Base-by-base conservation (phyloP, 1,140 invertebrate species). In the Brachionus calyciflorus region DNA sequence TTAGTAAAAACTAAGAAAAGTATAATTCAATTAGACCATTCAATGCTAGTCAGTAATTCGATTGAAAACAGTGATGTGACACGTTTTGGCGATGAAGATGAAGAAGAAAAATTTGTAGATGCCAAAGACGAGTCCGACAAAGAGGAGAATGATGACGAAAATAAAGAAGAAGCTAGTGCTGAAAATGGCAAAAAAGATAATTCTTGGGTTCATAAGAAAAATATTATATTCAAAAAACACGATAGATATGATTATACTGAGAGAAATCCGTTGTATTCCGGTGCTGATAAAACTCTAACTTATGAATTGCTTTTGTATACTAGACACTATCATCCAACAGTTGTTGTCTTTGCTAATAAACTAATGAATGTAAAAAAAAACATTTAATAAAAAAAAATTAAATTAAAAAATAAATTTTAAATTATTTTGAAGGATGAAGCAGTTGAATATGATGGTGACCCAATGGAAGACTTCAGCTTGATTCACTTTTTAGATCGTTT, bases 401-500 rank as follows among this genome's bases (percentile, higher is more conserved):
- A 10, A 26, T 30, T 24, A 12, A 19, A 37, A 63, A 41, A 33
- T 51, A n/a, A n/a, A n/a, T n/a, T n/a, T n/a, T n/a, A n/a, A n/a
- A n/a, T n/a, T n/a, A n/a, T 53, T 80, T 57, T 37, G 4, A 19
- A 87, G 85, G 81, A 80, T 65, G 78, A 81, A 60, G 28, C 37
- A 33, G 91, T 97, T 37, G 87, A 89, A 26, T 98, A 98, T 81
- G 88, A 89, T 69, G 94, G 96, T 0, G 93, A 98, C 86, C 94
- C 95, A 0, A 83, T 98, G 0, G 88, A 92, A 81, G 95, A 98
- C 85, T 94, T 97, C 81, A 91, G 91, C 0, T 83, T 93, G 0
- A 90, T 93, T 26, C 86, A 92, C 77, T 98, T 98, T 82, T 85
- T 98, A 10, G 94, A 98, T 82, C 87, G 94, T 75, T 98, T 96